A percentile compares a stretch with the other conserved stretches of the same genome.
These are phyloP conservation scores for Ornithoptera priamus DNA, from an alignment of 2,888 invertebrate genomes.

Conservation along the genomic window DNA sequence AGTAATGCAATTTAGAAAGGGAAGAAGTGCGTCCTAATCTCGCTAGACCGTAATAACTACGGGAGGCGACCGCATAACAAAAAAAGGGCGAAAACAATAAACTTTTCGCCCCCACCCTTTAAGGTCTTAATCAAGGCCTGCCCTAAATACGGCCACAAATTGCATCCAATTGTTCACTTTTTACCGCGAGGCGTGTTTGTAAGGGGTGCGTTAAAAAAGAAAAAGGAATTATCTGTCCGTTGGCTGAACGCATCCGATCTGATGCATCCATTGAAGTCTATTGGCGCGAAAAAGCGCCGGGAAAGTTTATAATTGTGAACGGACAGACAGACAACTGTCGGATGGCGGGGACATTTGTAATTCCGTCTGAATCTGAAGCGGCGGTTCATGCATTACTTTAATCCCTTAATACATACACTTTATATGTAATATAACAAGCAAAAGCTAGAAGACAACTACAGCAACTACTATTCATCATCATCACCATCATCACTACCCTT, in stretches of 20 bases:
- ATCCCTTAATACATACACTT: no score
- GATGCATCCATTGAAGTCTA: slow-evolving; percentile 63
- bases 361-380: slow-evolving; percentile 25
- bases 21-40: slow-evolving; percentile 18
- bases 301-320: slow-evolving; percentile 52
- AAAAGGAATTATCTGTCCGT: slow-evolving; percentile 56
- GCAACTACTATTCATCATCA: no score
- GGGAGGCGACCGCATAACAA: slow-evolving; percentile 53
- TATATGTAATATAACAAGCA: no score
- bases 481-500: no score
- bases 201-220: slow-evolving; percentile 51
- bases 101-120: slow-evolving; percentile 53
- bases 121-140: slow-evolving; percentile 69
- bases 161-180: slow-evolving; percentile 80
- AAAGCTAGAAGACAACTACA: no score
- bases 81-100: slow-evolving; percentile 68
- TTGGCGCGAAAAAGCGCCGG: slow-evolving; percentile 59
- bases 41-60: slow-evolving; percentile 10
- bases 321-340: slow-evolving; percentile 44
- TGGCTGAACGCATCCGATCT: slow-evolving; percentile 57
- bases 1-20: slow-evolving; percentile 6
- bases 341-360: slow-evolving; percentile 39
- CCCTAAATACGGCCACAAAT: slow-evolving; percentile 78
- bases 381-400: no score
- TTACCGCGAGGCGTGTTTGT: slow-evolving; percentile 64